phyloP scores from a whole-genome alignment of 2,888 invertebrate species.

The Lasioglossum pauxillum region DNA sequence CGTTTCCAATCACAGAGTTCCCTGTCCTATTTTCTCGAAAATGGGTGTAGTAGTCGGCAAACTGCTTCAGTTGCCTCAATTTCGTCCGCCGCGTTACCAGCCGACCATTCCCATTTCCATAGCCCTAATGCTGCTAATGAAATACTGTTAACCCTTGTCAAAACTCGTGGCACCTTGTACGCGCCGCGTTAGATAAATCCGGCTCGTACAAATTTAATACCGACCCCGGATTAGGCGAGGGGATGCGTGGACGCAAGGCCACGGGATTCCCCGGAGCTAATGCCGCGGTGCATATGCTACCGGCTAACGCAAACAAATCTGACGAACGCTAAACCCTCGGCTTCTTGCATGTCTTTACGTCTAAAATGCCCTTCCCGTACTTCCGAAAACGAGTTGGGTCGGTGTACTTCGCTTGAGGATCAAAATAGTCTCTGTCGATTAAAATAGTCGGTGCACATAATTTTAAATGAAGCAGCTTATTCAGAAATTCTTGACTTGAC shows the following conservation, averaged over 20 bases:
- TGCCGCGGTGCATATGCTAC: conserved; percentile 24
- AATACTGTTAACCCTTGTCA: conserved; percentile 49
- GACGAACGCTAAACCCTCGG: conserved; percentile 11
- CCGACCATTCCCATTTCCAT: conserved; percentile 29
- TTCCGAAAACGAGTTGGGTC: not conserved
- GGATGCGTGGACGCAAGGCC: conserved; percentile 25
- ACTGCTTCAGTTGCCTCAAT: conserved; percentile 2
- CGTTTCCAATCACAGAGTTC: conserved; percentile 16
- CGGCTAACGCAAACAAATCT: not conserved
- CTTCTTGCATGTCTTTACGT: not conserved
- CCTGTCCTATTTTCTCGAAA: conserved; percentile 5
- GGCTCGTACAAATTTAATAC: conserved; percentile 54
- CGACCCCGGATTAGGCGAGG: conserved; percentile 33
- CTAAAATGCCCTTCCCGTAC: not conserved
- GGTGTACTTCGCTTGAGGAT: not conserved
- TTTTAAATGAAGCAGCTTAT: too few relatives aligned
- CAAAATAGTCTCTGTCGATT: too few relatives aligned
- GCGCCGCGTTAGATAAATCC: conserved; percentile 41
- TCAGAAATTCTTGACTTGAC: not conserved
- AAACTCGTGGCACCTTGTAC: conserved; percentile 35
- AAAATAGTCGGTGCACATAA: too few relatives aligned
- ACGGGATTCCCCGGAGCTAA: conserved; percentile 19
- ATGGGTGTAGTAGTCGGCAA: not conserved
- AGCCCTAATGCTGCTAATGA: conserved; percentile 48
- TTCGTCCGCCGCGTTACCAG: conserved; percentile 6